Conservation (phyloP, 2,113 vertebrate genomes). For the Bucco capensis region DNA sequence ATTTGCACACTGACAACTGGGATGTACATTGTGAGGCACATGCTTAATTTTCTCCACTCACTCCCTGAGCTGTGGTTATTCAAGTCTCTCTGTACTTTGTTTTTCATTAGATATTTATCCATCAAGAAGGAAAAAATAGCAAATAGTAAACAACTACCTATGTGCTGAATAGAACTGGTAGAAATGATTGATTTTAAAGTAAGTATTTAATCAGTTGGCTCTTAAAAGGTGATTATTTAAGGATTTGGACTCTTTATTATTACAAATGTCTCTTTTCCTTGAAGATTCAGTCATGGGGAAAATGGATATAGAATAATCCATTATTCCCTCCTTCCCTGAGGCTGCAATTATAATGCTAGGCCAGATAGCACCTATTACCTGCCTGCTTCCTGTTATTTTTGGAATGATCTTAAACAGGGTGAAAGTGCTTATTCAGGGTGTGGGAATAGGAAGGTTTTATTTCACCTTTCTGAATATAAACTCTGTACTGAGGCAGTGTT, state of each 20-base stretch:
- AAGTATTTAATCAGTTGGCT: not conserved
- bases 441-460: constrained; percentile 41
- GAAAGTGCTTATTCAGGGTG: constrained; percentile 52
- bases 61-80: not conserved
- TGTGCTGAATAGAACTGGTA: not conserved
- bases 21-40: not conserved
- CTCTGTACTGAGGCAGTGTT: not conserved
- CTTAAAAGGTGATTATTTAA: not conserved
- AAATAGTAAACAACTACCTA: not conserved
- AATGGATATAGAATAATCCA: constrained; percentile 32
- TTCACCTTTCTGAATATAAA: constrained; percentile 9
- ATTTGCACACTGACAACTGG: not conserved
- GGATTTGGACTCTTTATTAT: not conserved
- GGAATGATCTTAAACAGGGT: constrained; percentile 52
- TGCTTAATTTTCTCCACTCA: not conserved
- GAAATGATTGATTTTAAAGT: not conserved
- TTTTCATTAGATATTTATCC: not conserved
- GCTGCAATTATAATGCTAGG: constrained; percentile 55
- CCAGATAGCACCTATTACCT: constrained; percentile 49
- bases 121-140: not conserved
- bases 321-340: constrained; percentile 58
- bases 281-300: not conserved
- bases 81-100: not conserved
- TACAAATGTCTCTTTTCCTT: constrained; percentile 3
- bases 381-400: constrained; percentile 64